Base-by-base conservation (phyloP, 2,797 vertebrate species). In the Echeneis naucrates region DNA sequence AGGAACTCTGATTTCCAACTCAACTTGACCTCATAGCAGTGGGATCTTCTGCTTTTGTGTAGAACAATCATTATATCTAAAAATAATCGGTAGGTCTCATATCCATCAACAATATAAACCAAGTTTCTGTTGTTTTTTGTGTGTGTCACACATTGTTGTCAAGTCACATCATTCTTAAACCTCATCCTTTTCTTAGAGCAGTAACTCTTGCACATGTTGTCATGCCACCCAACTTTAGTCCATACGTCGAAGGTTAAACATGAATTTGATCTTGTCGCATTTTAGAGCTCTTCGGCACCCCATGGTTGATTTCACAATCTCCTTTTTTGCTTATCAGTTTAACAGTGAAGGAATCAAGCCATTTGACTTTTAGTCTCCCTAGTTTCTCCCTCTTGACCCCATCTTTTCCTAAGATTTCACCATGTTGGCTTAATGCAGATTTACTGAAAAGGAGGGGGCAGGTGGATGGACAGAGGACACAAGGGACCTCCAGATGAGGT, bases 401-500 rank as follows among this genome's bases (percentile, higher is more conserved):
- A 24, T 50, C 61, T 37, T 73, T 70, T 63, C 60, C 54, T 40
- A 19, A 40, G 35, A 60, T 48, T 44, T 53, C 37, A 68, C 42
- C 47, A 37, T 4, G 2, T 14, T 33, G 14, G 52, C 33, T 45
- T 48, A 8, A 13, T 45, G 7, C 11, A 12, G 52, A 42, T 8
- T 61, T 14, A 51, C 9, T 44, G 56, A 58, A 55, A 63, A 47
- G 68, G 37, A 67, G 9, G 63, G 52, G 55, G 53, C 44, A 26
- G 40, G 56, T 44, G 60, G 59, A 75, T 24, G 48, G 27, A 65
- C 60, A 78, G 73, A 80, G 60, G 75, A 77, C 19, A 52, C 83
- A 56, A 68, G 83, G 82, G 88, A 75, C 80, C 69, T 7, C 42
- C 63, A 78, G 74, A 77, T 71, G 78, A 86, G 72, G 66, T 24